Evolutionary conservation across 2,113 vertebrate species (phyloP).

Genomic region (Apteryx owenii): DNA sequence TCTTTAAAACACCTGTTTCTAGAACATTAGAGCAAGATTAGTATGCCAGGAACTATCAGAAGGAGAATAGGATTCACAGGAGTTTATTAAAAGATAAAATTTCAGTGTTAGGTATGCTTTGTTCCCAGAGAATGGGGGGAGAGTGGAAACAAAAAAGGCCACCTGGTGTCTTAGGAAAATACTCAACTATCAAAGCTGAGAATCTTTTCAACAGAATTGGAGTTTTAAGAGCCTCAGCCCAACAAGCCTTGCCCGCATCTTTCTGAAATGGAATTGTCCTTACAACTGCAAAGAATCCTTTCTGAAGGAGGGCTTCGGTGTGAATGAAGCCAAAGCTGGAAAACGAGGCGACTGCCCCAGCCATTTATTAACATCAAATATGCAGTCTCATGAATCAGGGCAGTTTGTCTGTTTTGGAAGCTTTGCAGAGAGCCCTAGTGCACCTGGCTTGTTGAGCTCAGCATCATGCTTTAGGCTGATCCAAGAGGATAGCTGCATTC

Average conservation of each 20-base stretch:
- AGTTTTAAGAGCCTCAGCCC: not conserved
- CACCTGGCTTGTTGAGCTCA: constrained; percentile 70
- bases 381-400: constrained; percentile 69
- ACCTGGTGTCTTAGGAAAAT: not conserved
- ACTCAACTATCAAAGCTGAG: not conserved
- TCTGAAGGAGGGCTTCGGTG: constrained; percentile 72
- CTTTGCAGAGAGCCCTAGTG: constrained; percentile 62
- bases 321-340: constrained; percentile 75
- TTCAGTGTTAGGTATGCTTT: not conserved
- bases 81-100: not conserved
- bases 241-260: not conserved
- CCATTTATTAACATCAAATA: constrained; percentile 80
- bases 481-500: constrained; percentile 16
- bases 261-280: constrained; percentile 62
- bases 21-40: not conserved
- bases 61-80: not conserved
- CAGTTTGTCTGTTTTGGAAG: constrained; percentile 69
- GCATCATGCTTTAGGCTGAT: constrained; percentile 34
- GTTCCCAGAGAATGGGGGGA: not conserved
- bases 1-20: not conserved
- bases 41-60: not conserved
- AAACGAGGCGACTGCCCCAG: constrained; percentile 55
- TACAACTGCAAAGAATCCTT: constrained; percentile 67
- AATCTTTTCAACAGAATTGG: constrained; percentile 2
- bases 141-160: constrained; percentile 15